Conservation (phyloP, 1,140 invertebrate species). For the Drosophila tani region DNA sequence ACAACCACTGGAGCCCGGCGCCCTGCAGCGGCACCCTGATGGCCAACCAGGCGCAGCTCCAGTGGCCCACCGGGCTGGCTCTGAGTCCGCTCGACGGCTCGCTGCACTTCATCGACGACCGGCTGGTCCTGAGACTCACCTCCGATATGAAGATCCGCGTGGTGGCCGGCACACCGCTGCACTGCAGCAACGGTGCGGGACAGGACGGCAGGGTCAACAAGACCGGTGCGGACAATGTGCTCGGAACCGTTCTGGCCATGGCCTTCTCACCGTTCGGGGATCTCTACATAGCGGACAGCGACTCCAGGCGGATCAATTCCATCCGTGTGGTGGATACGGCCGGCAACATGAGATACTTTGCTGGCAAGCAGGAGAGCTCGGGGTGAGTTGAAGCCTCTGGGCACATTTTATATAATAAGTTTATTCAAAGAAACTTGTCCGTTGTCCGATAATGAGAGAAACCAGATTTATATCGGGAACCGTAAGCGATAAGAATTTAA, state of each 20-base stretch:
- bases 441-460: conserved; percentile 3
- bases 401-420: background rate
- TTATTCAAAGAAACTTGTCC: background rate
- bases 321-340: conserved; percentile 93
- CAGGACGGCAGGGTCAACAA: conserved; percentile 82
- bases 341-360: conserved; percentile 93
- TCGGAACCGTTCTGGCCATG: conserved; percentile 92
- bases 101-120: conserved; percentile 97
- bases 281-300: conserved; percentile 96
- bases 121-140: conserved; percentile 96
- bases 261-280: conserved; percentile 97
- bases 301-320: conserved; percentile 95
- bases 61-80: conserved; percentile 97
- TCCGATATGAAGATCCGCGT: conserved; percentile 95
- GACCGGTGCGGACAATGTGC: conserved; percentile 86
- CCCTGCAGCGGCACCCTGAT: conserved; percentile 93
- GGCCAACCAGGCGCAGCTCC: conserved; percentile 93
- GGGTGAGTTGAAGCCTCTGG: conserved; percentile 67
- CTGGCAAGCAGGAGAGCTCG: conserved; percentile 89
- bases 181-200: conserved; percentile 88
- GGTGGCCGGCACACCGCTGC: conserved; percentile 95
- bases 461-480: background rate
- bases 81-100: conserved; percentile 97
- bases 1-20: conserved; percentile 95
- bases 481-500: background rate